Base-by-base conservation (phyloP, 2,888 invertebrate species). In the Horisme vitalbata region DNA sequence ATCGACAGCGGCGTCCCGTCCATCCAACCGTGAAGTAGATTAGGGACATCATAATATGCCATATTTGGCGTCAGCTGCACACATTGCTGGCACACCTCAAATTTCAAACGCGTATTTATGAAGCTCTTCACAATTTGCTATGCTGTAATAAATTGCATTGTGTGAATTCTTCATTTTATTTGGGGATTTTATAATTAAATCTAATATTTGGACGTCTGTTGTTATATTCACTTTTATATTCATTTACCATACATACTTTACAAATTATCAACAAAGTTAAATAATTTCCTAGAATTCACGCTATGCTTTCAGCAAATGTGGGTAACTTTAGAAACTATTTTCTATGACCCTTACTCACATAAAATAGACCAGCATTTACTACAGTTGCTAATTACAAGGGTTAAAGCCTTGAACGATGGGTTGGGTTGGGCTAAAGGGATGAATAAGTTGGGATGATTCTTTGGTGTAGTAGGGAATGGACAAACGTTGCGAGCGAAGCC, bases 21-120 rank as follows among this genome's bases (percentile, higher is more conserved):
- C 81, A 73, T 59, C 78, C 76, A 65, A 81, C 79, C 84, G 80
- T 86, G 79, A 83, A 87, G 79, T 83, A 86, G 86, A 87, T 87
- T 87, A 88, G 86, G 87, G 84, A 83, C 87, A 83, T 84, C 83
- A 87, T 87, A 84, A 83, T 85, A 82, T 83, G 71, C 67, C 81
- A 83, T 83, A 82, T 86, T 83, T 69, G 78, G 78, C 82, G 88
- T 85, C 88, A 89, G 88, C 88, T 89, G 88, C 87, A 86, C 77
- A 70, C 79, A 75, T 77, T 72, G 71, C 75, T 69, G 78, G 75
- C 80, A 74, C 56, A 63, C 65, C 65, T 59, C 62, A 61, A 68
- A 61, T 71, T 65, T 71, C 35, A 12, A 45, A 49, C 37, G 32
- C 12, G 27, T 41, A 30, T 39, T 45, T 49, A 44, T 45, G 23